Evolutionary conservation across 2,888 invertebrate species (phyloP), one percentile per base, ranked within the genome.

Genomic region (Phasia obesa): DNA sequence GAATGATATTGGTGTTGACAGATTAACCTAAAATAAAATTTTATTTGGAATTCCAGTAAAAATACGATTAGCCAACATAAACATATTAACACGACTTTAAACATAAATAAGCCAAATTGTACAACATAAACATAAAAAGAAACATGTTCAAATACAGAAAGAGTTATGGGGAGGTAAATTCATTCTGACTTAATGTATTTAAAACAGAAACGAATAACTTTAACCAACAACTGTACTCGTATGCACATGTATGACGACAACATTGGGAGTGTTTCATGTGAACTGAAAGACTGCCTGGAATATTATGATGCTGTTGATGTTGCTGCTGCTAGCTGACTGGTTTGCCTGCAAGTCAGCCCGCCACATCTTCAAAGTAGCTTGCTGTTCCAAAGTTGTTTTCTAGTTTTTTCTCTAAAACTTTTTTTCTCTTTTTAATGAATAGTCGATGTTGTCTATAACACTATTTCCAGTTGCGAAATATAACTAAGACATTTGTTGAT

Each of bases 381-480:
- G 70, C 59, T 71, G 65, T 71, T 83, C 75, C 78, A 79, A 83
- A 75, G 78, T 78, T 83, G 76, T 83, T 83, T 79, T 57, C 65
- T 71, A 75, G 75, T 70, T 79, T 74, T 67, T 73, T 67, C n/a
- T 27, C 3, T 62, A 2, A 31, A 44, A 4, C n/a, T 69, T 70
- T 60, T 47, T 44, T 42, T 65, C 53, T n/a, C 13, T 21, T 44
- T 60, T 69, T 49, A 23, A 17, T 42, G 27, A 67, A 67, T 59
- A 62, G 49, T 62, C 38, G 51, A 69, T 64, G 27, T 57, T 71
- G 78, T 44, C 19, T 78, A 25, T 60, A 62, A 67, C 60, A 73
- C 79, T 15, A n/a, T 42, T 78, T 71, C 42, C 35, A 27, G 13
- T 11, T 25, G 3, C n/a, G n/a, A n/a, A n/a, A n/a, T n/a, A n/a